Conservation (phyloP, 2,888 invertebrate species). For the Tryphoninae sp. region DNA sequence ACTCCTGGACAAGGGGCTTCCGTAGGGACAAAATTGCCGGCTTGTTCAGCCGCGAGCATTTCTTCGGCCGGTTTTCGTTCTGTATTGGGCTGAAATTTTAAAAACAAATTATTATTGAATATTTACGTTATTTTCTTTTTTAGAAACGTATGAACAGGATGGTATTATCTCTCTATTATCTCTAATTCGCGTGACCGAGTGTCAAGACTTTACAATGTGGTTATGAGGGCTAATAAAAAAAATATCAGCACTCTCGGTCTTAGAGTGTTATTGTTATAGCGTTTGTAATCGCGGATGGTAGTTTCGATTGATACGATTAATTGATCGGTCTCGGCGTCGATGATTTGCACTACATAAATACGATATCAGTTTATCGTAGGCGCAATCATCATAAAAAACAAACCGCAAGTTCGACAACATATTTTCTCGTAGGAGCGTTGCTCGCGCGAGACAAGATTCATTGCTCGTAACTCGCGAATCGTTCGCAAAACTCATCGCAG, state of each 20-base stretch:
- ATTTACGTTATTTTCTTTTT: neutral
- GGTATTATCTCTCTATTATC: constrained; percentile 51
- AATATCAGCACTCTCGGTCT: constrained; percentile 12
- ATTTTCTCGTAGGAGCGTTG: no score
- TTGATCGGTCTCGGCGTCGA: constrained; percentile 68
- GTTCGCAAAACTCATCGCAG: constrained; percentile 9
- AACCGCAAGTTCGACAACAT: no score
- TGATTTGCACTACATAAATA: constrained; percentile 72
- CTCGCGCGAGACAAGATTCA: no score
- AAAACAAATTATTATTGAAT: constrained; percentile 6
- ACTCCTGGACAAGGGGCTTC: constrained; percentile 47
- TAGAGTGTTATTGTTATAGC: constrained; percentile 66
- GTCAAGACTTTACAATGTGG: constrained; percentile 67
- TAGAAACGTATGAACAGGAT: neutral
- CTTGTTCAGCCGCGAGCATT: constrained; percentile 85
- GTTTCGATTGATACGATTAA: constrained; percentile 67
- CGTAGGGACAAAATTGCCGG: constrained; percentile 81
- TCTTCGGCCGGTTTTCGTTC: constrained; percentile 89
- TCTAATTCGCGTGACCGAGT: constrained; percentile 57
- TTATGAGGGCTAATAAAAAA: constrained; percentile 64
- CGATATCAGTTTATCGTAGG: constrained; percentile 67
- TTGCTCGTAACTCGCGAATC: constrained; percentile 3
- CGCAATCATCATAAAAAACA: constrained; percentile 70
- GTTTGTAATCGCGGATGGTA: constrained; percentile 63
- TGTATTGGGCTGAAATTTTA: constrained; percentile 83